Base-by-base conservation (phyloP, 1,140 invertebrate species). In the Cyclargus thomasi region DNA sequence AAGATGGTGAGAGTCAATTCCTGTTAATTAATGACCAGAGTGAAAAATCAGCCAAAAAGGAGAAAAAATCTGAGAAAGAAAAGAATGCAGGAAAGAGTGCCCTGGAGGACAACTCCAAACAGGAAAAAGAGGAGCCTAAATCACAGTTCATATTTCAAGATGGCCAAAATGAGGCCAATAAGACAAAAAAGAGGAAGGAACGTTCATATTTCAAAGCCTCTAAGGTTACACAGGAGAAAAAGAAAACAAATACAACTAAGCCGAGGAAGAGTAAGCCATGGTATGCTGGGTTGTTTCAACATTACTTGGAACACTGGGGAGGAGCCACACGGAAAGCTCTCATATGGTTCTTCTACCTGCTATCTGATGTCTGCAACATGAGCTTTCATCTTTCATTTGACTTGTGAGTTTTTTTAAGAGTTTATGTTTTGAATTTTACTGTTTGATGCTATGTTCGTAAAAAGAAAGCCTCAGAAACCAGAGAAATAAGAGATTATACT, bases 291-390 rank as follows among this genome's bases (percentile, higher is more conserved):
- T 72, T 91, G 87, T 70, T 93, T 68, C 91, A 93, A 81, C 88
- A 92, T 69, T 93, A 94, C 74, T 79, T 93, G 1, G 92, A 91
- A 73, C 92, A 92, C 62, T 96, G 95, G 95, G 93, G 93, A 79
- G 93, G 93, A 75, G 92, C 94, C 18, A 92, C 92, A 21, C 89
- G 94, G 66, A 94, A 94, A 71, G 91, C 95, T 67, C 79, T 95
- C 67, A 91, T 93, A 64, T 97, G 96, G 96, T 92, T 97, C 57
- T 86, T 95, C 59, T 93, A 95, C 88, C 85, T 97, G 64, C 92
- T 97, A 7, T 95, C 93, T 67, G 95, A 96, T 83, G 94, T 96
- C 69, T 92, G 94, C 65, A 93, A 93, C 62, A 94, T 96, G 91
- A 96, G 95, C 77, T 91, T 93, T 53, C 95, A 95, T 86, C 91